A percentile compares a stretch with the other conserved stretches of the same genome.
phyloP scores from a whole-genome alignment of 2,113 vertebrate genomes.

The Gobiocypris rarus region DNA sequence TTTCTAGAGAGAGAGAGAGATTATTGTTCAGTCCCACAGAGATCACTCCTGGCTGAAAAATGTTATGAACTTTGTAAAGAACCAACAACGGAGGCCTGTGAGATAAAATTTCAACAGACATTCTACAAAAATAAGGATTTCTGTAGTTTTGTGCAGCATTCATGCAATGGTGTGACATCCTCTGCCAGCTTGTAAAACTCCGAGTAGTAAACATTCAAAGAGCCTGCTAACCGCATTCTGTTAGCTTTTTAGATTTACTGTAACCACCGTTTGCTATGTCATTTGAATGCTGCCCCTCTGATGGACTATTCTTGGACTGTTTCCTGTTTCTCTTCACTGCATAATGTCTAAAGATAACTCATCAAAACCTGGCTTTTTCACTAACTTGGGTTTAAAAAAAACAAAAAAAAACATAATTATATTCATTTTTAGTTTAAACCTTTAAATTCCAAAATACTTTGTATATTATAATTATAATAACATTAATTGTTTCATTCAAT shows the following conservation, averaged over 20 bases:
- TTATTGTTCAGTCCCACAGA: conserved; percentile 39
- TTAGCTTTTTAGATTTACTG: conserved; percentile 21
- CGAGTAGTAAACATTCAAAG: conserved; percentile 28
- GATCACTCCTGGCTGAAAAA: conserved; percentile 29
- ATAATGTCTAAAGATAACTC: conserved; percentile 5
- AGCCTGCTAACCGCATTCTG: conserved; percentile 4
- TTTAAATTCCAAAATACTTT: no score
- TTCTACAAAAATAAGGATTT: conserved; percentile 1
- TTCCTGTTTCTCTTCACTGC: not conserved
- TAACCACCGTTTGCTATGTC: conserved; percentile 7
- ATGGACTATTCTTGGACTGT: not conserved
- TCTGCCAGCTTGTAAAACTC: conserved; percentile 32
- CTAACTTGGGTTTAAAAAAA: not conserved
- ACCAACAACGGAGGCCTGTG: conserved; percentile 19
- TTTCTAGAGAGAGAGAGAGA: conserved; percentile 42
- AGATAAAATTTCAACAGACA: not conserved
- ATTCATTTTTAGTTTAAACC: no score
- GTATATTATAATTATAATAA: no score
- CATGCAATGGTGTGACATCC: conserved; percentile 1
- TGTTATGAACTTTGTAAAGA: conserved; percentile 32
- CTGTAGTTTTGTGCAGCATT: not conserved
- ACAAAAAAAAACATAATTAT: no score
- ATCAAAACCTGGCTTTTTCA: not conserved
- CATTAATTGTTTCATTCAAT: no score
- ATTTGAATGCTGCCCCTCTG: not conserved